Percentiles rank a stretch among this genome's conserved stretches.
phyloP scores from a whole-genome alignment of 2,113 vertebrate species.

The Xiphorhynchus elegans region DNA sequence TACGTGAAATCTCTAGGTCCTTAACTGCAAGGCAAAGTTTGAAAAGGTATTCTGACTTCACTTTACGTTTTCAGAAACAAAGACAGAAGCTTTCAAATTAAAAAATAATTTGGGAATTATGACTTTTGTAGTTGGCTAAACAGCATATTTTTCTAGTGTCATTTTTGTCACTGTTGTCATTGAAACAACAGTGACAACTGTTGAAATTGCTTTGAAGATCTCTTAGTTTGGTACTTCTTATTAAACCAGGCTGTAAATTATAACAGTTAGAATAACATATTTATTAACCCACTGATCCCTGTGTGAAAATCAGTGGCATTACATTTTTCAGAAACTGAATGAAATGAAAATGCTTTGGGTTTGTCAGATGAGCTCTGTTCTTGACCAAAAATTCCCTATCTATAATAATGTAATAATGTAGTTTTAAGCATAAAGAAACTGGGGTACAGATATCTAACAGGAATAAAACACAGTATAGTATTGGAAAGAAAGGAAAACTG shows the following conservation, averaged over 20 bases:
- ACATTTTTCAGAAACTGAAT: background rate
- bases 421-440: background rate
- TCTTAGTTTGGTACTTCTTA: background rate
- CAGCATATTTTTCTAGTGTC: rapidly evolving
- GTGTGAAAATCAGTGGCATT: background rate
- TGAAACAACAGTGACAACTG: background rate
- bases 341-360: background rate
- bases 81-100: background rate
- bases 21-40: background rate
- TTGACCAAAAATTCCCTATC: background rate
- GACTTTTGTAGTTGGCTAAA: background rate
- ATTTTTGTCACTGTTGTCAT: background rate
- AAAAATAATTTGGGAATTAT: background rate
- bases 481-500: background rate
- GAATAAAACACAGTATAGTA: background rate
- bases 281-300: background rate
- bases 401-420: background rate
- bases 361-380: background rate
- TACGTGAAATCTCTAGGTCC: background rate
- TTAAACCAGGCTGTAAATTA: background rate
- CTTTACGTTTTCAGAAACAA: background rate
- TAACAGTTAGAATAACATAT: background rate
- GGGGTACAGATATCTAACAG: background rate
- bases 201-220: background rate
- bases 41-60: background rate